A percentile compares a stretch with the other conserved stretches of the same genome.
phyloP scores from a whole-genome alignment of 2,888 invertebrate genomes.

The Bedellia somnulentella region DNA sequence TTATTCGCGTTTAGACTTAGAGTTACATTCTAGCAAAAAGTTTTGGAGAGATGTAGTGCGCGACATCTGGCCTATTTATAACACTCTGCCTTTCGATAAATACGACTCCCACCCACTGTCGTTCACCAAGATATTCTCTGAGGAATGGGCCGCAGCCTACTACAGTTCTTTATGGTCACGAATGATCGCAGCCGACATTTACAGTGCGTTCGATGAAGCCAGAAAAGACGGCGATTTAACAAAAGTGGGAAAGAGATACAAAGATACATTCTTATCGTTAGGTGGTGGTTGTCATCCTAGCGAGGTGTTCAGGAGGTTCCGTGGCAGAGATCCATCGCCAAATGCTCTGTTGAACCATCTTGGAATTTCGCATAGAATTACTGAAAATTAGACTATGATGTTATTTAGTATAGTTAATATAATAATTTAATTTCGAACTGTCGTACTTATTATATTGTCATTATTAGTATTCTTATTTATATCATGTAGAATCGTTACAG shows the following conservation, averaged over 20 bases:
- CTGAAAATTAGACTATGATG: slow-evolving; percentile 35
- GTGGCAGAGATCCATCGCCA: slow-evolving; percentile 89
- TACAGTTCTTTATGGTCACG: slow-evolving; percentile 84
- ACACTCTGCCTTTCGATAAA: slow-evolving; percentile 73
- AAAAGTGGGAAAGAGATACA: slow-evolving; percentile 70
- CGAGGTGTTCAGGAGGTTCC: slow-evolving; percentile 87
- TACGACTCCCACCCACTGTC: slow-evolving; percentile 85
- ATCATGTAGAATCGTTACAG: too few species aligned
- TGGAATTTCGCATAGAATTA: slow-evolving; percentile 44
- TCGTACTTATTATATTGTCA: slow-evolving; percentile 2
- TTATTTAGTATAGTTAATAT: slow-evolving; percentile 7
- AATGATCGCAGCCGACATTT: slow-evolving; percentile 89
- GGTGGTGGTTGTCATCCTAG: slow-evolving; percentile 82
- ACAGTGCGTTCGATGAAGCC: slow-evolving; percentile 79
- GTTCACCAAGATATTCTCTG: slow-evolving; percentile 79
- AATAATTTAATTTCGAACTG: slow-evolving; percentile 1
- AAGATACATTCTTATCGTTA: slow-evolving; percentile 79
- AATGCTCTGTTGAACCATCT: slow-evolving; percentile 74
- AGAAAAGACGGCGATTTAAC: slow-evolving; percentile 49
- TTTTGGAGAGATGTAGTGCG: slow-evolving; percentile 84
- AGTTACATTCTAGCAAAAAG: slow-evolving; percentile 72
- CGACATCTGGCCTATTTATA: slow-evolving; percentile 79
- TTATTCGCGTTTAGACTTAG: slow-evolving; percentile 78
- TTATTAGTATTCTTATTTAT: too few species aligned
- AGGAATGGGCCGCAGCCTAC: slow-evolving; percentile 84